phyloP scores from a whole-genome alignment of 2,888 invertebrate species.

The Drosophila acutilabella region DNA sequence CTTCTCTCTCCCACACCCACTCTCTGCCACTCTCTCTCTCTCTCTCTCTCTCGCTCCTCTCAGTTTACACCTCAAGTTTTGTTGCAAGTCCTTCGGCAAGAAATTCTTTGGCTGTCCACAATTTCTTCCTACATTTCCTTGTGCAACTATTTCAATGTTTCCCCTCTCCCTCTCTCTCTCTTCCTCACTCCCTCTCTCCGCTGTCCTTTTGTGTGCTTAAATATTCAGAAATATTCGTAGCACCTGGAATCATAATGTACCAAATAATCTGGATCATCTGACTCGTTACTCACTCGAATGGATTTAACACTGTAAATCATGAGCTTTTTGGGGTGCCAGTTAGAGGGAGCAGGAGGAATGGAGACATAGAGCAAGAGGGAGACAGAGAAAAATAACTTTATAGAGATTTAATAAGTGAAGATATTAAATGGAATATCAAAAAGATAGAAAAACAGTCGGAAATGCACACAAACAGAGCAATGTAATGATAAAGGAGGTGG shows the following conservation, averaged over 20 bases:
- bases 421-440: too few species aligned
- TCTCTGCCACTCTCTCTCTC: background rate
- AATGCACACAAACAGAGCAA: too few species aligned
- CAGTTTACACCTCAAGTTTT: constrained; percentile 12
- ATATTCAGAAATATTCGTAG: constrained; percentile 19
- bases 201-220: constrained; percentile 2
- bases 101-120: constrained; percentile 2
- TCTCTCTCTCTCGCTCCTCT: too few species aligned
- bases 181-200: background rate
- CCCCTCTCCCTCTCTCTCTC: background rate
- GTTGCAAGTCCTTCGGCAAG: constrained; percentile 18
- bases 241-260: constrained; percentile 30
- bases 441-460: too few species aligned
- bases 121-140: background rate
- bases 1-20: constrained; percentile 2
- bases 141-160: constrained; percentile 7
- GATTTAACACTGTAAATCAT: constrained; percentile 16
- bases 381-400: too few species aligned
- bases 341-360: background rate
- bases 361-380: background rate
- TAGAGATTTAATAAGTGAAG: too few species aligned
- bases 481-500: too few species aligned
- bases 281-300: constrained; percentile 20
- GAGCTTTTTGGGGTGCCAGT: background rate
- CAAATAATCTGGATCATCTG: constrained; percentile 24